A percentile compares a stretch with the other conserved stretches of the same genome.
These are phyloP conservation scores for Aporrectodea caliginosa DNA, from an alignment of 1,140 invertebrate species.

Conservation along the genomic window DNA sequence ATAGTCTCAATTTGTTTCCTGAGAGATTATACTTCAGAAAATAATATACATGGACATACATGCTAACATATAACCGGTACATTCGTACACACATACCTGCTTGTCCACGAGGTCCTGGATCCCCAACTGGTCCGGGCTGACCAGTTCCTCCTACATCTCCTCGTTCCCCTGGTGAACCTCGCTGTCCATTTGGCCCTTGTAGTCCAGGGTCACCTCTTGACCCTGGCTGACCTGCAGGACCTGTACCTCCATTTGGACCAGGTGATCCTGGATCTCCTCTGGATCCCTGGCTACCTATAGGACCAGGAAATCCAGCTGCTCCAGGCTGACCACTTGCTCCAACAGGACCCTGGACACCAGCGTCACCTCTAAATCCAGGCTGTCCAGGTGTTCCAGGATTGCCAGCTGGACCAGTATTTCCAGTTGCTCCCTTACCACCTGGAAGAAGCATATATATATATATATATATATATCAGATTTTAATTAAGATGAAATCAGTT, in stretches of 20 bases:
- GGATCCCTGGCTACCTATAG: neutral
- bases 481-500: too few relatives aligned
- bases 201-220: neutral
- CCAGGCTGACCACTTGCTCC: constrained; percentile 9
- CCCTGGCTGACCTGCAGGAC: neutral
- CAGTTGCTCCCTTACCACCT: neutral
- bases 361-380: neutral
- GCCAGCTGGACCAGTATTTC: constrained; percentile 8
- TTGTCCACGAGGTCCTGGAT: neutral
- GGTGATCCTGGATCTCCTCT: neutral
- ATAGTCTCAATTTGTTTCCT: too few relatives aligned
- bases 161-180: neutral
- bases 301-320: neutral
- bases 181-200: constrained; percentile 15
- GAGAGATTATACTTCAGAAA: too few relatives aligned
- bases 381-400: neutral
- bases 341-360: neutral
- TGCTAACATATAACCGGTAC: too few relatives aligned
- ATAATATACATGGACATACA: too few relatives aligned
- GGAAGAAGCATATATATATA: too few relatives aligned
- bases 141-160: constrained; percentile 16
- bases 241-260: neutral
- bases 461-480: too few relatives aligned
- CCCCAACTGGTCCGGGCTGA: neutral
- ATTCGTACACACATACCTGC: too few relatives aligned